Evolutionary conservation across 2,113 vertebrate species (phyloP).

Genomic region (Alces alces): DNA sequence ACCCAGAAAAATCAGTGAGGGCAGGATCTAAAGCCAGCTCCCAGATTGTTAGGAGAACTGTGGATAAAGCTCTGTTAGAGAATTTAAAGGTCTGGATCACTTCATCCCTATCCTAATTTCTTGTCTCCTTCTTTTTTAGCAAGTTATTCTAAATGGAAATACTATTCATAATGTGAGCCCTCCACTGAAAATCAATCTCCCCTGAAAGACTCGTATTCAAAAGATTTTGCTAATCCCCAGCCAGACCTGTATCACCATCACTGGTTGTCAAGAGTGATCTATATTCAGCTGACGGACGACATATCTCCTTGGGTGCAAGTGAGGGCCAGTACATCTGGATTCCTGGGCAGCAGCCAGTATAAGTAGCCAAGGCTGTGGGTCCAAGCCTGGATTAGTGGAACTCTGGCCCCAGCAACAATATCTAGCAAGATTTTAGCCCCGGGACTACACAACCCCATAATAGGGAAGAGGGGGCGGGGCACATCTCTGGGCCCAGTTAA

Average conservation of each 20-base stretch:
- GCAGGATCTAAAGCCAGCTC: background rate
- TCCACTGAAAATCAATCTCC: background rate
- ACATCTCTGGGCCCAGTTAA: background rate
- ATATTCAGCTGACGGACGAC: background rate
- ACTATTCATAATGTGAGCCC: background rate
- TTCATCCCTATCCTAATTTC: background rate
- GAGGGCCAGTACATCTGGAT: background rate
- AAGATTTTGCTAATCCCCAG: background rate
- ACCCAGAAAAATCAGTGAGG: background rate
- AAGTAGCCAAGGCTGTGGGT: background rate
- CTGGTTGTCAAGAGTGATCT: background rate
- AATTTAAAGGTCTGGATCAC: background rate
- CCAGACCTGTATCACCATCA: background rate
- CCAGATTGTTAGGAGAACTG: background rate
- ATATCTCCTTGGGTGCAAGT: fast-evolving
- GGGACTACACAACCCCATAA: background rate
- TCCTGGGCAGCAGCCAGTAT: background rate
- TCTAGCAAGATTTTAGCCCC: background rate
- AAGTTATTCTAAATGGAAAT: background rate
- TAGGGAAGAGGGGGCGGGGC: background rate
- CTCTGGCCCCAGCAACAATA: background rate
- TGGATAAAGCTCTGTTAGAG: background rate
- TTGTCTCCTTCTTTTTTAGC: background rate
- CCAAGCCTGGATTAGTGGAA: background rate
- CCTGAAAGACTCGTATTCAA: background rate